Percentiles rank a stretch among this genome's conserved stretches.
These are phyloP conservation scores for Berghia stephanieae DNA, from an alignment of 1,140 invertebrate species.

Conservation along the genomic window DNA sequence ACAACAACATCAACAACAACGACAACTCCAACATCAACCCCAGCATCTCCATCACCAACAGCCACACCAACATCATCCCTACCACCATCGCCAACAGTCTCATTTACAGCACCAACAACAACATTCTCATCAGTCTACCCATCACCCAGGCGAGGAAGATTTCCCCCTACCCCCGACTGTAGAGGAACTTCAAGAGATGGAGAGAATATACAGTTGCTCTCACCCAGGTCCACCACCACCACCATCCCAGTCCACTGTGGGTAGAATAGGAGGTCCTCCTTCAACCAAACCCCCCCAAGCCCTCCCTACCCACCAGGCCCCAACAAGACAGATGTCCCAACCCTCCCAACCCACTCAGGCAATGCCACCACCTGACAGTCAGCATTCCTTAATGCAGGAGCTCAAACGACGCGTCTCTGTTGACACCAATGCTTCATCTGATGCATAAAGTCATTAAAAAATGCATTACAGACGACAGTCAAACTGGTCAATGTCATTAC, in stretches of 20 bases:
- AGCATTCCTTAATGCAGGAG: conserved; percentile 31
- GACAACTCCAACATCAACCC: conserved; percentile 21
- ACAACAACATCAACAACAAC: conserved; percentile 22
- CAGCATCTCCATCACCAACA: conserved; percentile 68
- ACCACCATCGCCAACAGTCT: conserved; percentile 66
- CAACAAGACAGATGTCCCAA: not conserved
- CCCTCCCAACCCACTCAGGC: not conserved
- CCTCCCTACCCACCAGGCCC: not conserved
- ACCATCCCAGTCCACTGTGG: too few species aligned
- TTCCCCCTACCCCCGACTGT: conserved; percentile 52
- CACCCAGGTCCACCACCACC: conserved; percentile 31
- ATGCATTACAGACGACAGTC: not conserved
- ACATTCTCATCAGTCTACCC: conserved; percentile 12
- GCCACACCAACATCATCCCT: conserved; percentile 81
- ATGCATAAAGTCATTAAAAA: conserved; percentile 26
- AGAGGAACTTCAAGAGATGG: conserved; percentile 53
- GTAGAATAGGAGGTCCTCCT: conserved; percentile 42
- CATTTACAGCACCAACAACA: not conserved
- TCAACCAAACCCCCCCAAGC: conserved; percentile 28
- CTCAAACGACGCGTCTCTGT: conserved; percentile 35
- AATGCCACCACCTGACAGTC: not conserved
- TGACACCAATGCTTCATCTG: conserved; percentile 30
- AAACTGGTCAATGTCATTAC: not conserved
- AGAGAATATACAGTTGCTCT: conserved; percentile 43
- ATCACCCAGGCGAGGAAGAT: conserved; percentile 37